phyloP scores from a whole-genome alignment of 2,888 invertebrate genomes.

The Drosophila niveifrons region DNA sequence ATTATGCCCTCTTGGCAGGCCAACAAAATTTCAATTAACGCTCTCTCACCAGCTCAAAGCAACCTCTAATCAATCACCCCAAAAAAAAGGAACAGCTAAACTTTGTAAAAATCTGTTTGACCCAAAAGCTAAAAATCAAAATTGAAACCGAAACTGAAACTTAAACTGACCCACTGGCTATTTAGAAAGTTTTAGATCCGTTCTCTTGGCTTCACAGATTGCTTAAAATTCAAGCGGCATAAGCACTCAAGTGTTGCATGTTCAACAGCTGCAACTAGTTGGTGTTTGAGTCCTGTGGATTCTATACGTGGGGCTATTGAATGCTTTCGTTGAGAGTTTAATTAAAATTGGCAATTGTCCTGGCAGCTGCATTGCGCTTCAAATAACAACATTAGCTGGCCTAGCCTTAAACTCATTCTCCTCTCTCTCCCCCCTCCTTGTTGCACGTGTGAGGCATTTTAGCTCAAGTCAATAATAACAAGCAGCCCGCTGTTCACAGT shows the following conservation, averaged over 20 bases:
- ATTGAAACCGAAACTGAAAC: neutral
- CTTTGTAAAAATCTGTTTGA: constrained; percentile 1
- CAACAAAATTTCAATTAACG: constrained; percentile 66
- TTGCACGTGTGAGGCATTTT: constrained; percentile 15
- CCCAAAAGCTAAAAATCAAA: constrained; percentile 1
- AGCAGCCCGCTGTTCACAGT: constrained; percentile 50
- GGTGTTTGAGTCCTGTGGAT: neutral
- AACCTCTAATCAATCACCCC: constrained; percentile 64
- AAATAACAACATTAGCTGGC: constrained; percentile 31
- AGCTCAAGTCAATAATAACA: constrained; percentile 32
- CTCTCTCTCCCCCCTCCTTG: neutral
- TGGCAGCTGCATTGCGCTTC: constrained; percentile 42
- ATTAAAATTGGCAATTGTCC: constrained; percentile 59
- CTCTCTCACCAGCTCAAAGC: constrained; percentile 2
- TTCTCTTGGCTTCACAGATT: constrained; percentile 6
- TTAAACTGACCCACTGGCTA: constrained; percentile 21
- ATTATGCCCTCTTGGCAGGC: constrained; percentile 1
- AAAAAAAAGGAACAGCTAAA: constrained; percentile 20
- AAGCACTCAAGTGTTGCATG: constrained; percentile 20
- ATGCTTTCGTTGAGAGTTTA: constrained; percentile 48
- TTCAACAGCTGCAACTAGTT: constrained; percentile 24
- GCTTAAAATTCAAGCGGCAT: constrained; percentile 41
- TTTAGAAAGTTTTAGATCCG: constrained; percentile 38
- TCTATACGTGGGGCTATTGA: constrained; percentile 26
- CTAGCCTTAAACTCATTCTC: constrained; percentile 2